Evolutionary conservation across 2,797 vertebrate species (phyloP).

Genomic region (Kryptopterus vitreolus): DNA sequence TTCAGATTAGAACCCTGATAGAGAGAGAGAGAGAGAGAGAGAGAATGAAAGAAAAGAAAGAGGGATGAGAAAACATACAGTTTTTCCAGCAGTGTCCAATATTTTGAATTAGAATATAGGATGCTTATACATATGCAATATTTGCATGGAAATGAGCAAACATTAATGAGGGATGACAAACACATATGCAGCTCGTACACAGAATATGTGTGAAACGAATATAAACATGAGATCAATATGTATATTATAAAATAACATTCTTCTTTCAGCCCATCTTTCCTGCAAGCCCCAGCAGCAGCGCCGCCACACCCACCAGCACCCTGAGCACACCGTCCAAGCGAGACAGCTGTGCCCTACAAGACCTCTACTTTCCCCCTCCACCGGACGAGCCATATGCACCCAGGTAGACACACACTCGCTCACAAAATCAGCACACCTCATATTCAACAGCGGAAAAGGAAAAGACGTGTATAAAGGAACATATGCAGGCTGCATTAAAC

Average conservation of each 20-base stretch:
- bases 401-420: constrained; percentile 73
- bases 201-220: not conserved
- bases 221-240: not conserved
- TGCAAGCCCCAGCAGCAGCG: constrained; percentile 95
- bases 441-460: not conserved
- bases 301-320: constrained; percentile 93
- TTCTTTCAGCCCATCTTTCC: constrained; percentile 88
- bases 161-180: no score
- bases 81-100: no score
- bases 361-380: constrained; percentile 95
- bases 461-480: not conserved
- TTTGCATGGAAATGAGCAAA: no score
- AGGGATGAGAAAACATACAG: not conserved
- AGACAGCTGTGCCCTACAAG: constrained; percentile 95
- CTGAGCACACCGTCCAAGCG: constrained; percentile 95
- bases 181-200: not conserved
- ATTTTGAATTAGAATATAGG: no score
- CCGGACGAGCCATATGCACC: constrained; percentile 95
- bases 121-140: no score
- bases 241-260: not conserved
- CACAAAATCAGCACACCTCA: not conserved
- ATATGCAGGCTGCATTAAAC: not conserved
- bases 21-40: no score
- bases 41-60: not conserved
- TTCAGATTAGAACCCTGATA: not conserved